These are phyloP conservation scores for Sus scrofa DNA, from an alignment of 2,113 vertebrate genomes.

Conservation along the genomic window T2T-Sscrofa CM000818.6:120546001-120546500, in stretches of 20 bases:
- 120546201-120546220: not conserved
- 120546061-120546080: not conserved
- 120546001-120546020: too few relatives aligned
- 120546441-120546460: not conserved
- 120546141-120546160: slow-evolving; percentile 7
- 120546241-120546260: rapidly evolving
- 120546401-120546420: not conserved
- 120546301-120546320: rapidly evolving
- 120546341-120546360: not conserved
- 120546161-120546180: slow-evolving; percentile 58
- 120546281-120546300: not conserved
- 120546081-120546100: not conserved
- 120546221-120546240: not conserved
- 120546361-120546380: not conserved
- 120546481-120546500: not conserved
- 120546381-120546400: not conserved
- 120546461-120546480: not conserved
- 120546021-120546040: too few relatives aligned
- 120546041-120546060: too few relatives aligned
- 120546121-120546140: slow-evolving; percentile 1
- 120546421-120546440: not conserved
- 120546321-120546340: not conserved
- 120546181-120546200: not conserved
- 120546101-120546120: too few relatives aligned
- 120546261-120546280: rapidly evolving